A percentile compares a stretch with the other conserved stretches of the same genome.
phyloP scores from a whole-genome alignment of 2,797 vertebrate species.

The Aplochiton taeniatus region DNA sequence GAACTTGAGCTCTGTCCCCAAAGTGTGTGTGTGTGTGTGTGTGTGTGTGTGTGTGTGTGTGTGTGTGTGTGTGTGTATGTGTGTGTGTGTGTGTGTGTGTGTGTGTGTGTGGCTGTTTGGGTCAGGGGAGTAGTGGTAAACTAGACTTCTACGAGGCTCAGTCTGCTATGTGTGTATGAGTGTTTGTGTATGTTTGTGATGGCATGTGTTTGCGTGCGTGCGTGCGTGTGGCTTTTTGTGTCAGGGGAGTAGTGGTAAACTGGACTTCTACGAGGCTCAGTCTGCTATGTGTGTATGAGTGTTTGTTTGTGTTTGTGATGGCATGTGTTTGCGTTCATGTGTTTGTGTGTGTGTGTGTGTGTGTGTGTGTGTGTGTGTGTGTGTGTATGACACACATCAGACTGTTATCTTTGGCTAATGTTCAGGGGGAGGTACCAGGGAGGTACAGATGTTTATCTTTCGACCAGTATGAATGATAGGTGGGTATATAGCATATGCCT shows the following conservation, averaged over 20 bases:
- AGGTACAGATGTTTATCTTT: conserved; percentile 15
- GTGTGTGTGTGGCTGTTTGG: conserved; percentile 21
- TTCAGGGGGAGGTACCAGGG: conserved; percentile 56
- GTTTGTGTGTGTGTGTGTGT: too few relatives aligned
- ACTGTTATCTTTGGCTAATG: conserved; percentile 43
- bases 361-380: too few relatives aligned
- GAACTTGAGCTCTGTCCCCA: conserved; percentile 34
- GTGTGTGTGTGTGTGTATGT: not conserved
- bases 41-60: conserved; percentile 30
- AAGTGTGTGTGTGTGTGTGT: not conserved
- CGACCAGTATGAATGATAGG: conserved; percentile 69
- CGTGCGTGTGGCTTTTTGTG: conserved; percentile 27
- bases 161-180: too few relatives aligned
- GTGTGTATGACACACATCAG: too few relatives aligned
- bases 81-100: conserved; percentile 13
- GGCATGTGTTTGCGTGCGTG: not conserved
- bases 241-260: too few relatives aligned
- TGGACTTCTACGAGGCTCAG: too few relatives aligned
- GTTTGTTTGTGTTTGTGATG: too few relatives aligned
- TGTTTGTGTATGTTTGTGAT: too few relatives aligned
- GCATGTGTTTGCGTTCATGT: too few relatives aligned
- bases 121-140: too few relatives aligned
- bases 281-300: too few relatives aligned
- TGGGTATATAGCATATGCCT: conserved; percentile 39
- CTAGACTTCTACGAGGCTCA: too few relatives aligned